Evolutionary conservation across 2,113 vertebrate genomes (phyloP).

Genomic region (Rynchops niger): DNA sequence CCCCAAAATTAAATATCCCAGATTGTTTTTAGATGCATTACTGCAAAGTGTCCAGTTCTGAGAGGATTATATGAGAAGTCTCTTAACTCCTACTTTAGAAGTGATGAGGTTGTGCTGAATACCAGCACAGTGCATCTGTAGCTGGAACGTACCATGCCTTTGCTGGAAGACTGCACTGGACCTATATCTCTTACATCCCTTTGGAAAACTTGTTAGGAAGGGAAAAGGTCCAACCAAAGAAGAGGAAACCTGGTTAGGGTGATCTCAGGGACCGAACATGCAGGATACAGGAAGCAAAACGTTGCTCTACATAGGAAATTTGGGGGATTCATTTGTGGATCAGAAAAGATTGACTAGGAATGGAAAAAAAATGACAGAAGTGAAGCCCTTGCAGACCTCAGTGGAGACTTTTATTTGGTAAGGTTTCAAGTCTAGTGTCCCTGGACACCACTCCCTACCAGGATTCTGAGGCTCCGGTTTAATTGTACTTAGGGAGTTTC

Average conservation of each 20-base stretch:
- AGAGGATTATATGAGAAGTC: background rate
- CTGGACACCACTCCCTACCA: conserved; percentile 71
- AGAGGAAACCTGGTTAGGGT: conserved; percentile 65
- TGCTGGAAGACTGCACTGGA: conserved; percentile 61
- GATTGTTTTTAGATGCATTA: background rate
- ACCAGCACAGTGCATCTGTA: background rate
- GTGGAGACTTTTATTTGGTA: conserved; percentile 37
- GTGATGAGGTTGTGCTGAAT: background rate
- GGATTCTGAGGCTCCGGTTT: conserved; percentile 79
- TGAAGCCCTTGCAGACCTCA: background rate
- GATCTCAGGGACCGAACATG: conserved; percentile 68
- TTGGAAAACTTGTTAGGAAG: conserved; percentile 4
- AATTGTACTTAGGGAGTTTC: conserved; percentile 79
- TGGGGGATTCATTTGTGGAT: background rate
- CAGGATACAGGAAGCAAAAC: background rate
- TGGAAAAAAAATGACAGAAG: background rate
- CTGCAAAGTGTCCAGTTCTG: background rate
- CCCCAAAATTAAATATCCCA: background rate
- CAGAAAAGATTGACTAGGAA: background rate
- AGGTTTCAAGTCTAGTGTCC: conserved; percentile 67
- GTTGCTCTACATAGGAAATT: background rate
- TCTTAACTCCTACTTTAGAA: background rate
- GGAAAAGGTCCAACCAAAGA: conserved; percentile 60
- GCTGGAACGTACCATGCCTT: conserved; percentile 54
- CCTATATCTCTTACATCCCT: background rate